A percentile compares a stretch with the other conserved stretches of the same genome.
These are phyloP conservation scores for Calliphora vomitoria DNA, from an alignment of 2,888 invertebrate species.

Conservation along the genomic window DNA sequence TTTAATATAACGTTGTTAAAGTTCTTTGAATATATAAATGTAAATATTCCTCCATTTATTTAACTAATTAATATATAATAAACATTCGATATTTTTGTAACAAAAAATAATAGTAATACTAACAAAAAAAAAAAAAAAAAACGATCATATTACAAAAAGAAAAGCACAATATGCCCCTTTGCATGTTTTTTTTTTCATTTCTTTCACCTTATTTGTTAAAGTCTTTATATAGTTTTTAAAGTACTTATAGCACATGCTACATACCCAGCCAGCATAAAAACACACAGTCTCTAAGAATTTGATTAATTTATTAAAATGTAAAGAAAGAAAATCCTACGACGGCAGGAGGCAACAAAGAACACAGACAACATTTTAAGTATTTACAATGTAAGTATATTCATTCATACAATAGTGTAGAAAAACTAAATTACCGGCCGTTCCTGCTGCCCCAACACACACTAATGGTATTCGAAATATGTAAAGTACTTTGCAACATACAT, in stretches of 20 bases:
- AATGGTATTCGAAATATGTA: constrained; percentile 55
- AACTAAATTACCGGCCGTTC: not conserved
- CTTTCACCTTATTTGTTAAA: constrained; percentile 3
- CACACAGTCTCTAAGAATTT: constrained; percentile 31
- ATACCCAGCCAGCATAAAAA: constrained; percentile 26
- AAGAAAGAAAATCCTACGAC: constrained; percentile 40
- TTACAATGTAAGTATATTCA: constrained; percentile 19
- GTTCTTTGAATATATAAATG: too few species aligned
- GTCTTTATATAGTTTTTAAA: constrained; percentile 14
- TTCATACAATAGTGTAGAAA: not conserved
- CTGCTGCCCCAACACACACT: not conserved
- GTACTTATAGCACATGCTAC: not conserved
- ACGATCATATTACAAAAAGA: constrained; percentile 25
- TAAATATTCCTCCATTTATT: not conserved
- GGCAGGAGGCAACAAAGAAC: constrained; percentile 15
- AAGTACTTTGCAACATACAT: constrained; percentile 29
- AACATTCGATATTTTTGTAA: constrained; percentile 14
- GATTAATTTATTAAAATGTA: constrained; percentile 67
- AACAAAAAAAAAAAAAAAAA: not conserved
- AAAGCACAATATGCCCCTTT: constrained; percentile 7
- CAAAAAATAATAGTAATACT: too few species aligned
- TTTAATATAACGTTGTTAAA: too few species aligned
- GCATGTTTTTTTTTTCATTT: constrained; percentile 20
- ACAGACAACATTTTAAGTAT: constrained; percentile 33
- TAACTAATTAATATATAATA: constrained; percentile 10